Base-by-base conservation (phyloP, 2,888 invertebrate genomes). In the Reticulitermes lucifugus region DNA sequence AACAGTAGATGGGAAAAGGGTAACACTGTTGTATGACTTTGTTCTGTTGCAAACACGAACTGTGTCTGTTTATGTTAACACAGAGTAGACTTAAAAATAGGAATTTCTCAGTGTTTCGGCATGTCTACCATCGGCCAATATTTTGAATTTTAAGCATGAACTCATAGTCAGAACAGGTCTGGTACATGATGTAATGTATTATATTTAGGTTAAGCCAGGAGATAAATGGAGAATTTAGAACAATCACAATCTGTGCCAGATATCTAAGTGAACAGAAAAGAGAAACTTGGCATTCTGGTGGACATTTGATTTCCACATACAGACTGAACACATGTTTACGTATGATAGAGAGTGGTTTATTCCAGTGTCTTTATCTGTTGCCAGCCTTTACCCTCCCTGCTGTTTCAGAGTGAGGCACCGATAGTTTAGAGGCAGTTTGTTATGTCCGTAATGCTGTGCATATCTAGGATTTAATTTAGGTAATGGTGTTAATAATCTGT, bases 161-260 rank as follows among this genome's bases (percentile, higher is more conserved):
- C 73, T 35, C 35, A 73, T 73, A 3, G 10, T 6, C 73, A 41
- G 41, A 73, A 73, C 18, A 41, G 35, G 21, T 12, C 18, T 29
- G 41, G 14, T 73, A 21, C 12, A 29, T 73, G 73, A 73, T 73
- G 73, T 41, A 73, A 73, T 73, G 73, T 21, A 29, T 73, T 73
- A 41, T 73, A 65, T 65, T 65, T 65, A 65, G 65, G n/a, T 65
- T 55, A 55, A 18, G 55, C 55, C 12, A 18, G 55, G 55, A 12
- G 18, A 55, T 18, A n/a, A n/a, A 65, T 25, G 10, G n/a, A 14
- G 65, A 2, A 25, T 65, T 6, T n/a, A 12, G 25, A n/a, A n/a
- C n/a, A 65, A 6, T n/a, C 25, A 0, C 25, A 65, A 14, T 2
- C 25, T n/a, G 2, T 65, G 65, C 65, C 65, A 65, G 65, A 65